Conservation (phyloP, 2,113 vertebrate species). For the Lota lota region DNA sequence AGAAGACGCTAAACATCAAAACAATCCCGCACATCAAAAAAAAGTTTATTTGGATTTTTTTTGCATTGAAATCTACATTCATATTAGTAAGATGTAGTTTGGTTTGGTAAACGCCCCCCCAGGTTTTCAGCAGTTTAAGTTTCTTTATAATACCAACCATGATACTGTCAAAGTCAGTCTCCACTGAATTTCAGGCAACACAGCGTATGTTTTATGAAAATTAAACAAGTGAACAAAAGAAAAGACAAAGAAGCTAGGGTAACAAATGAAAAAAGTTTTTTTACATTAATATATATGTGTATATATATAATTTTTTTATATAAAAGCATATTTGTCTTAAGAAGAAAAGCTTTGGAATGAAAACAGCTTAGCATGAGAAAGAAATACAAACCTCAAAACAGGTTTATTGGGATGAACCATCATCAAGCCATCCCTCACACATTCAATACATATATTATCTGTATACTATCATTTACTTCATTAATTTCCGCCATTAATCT, state of each 20-base stretch:
- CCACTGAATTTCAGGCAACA: slow-evolving; percentile 28
- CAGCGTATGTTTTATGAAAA: slow-evolving; percentile 5
- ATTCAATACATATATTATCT: slow-evolving; percentile 68
- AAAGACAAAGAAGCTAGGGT: not conserved
- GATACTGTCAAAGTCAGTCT: slow-evolving; percentile 23
- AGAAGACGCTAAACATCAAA: not conserved
- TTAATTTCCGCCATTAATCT: slow-evolving; percentile 39
- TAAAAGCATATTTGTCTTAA: slow-evolving; percentile 71
- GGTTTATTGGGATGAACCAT: slow-evolving; percentile 37
- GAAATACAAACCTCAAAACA: slow-evolving; percentile 21
- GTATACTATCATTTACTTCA: slow-evolving; percentile 23
- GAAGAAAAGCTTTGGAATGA: slow-evolving; percentile 73
- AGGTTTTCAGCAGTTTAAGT: slow-evolving; percentile 24
- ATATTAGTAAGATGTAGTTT: slow-evolving; percentile 64
- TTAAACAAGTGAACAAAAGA: not conserved
- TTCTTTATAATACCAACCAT: slow-evolving; percentile 33
- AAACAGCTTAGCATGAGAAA: slow-evolving; percentile 38
- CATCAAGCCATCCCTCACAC: slow-evolving; percentile 29
- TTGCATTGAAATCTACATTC: slow-evolving; percentile 66
- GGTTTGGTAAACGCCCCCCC: slow-evolving; percentile 52
- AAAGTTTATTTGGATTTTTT: slow-evolving; percentile 39
- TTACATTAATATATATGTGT: slow-evolving; percentile 35
- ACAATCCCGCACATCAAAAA: slow-evolving; percentile 40
- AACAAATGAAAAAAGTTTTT: slow-evolving; percentile 34
- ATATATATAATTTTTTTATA: slow-evolving; percentile 16